Evolutionary conservation across 2,888 invertebrate species (phyloP).

Genomic region (Pristionchus mayeri): DNA sequence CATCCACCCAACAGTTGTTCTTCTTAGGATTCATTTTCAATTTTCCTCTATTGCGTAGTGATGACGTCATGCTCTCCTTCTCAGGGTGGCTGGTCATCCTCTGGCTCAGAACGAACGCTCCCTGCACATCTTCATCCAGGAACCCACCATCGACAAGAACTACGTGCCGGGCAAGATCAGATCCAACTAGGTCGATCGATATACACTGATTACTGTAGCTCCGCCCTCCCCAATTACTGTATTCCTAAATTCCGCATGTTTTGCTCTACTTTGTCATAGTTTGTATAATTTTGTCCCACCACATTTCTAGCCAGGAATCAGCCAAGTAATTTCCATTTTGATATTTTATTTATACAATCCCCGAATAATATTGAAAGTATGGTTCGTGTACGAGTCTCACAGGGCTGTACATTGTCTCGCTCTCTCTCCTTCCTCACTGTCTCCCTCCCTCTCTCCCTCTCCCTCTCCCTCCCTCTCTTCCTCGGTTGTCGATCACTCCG

Average conservation of each 20-base stretch:
- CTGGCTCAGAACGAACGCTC: slow-evolving; percentile 98
- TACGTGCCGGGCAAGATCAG: slow-evolving; percentile 87
- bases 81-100: slow-evolving; percentile 94
- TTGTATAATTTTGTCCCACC: not conserved
- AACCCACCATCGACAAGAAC: slow-evolving; percentile 96
- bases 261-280: slow-evolving; percentile 24
- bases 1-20: no score
- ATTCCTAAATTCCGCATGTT: not conserved
- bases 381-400: slow-evolving; percentile 38
- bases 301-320: not conserved
- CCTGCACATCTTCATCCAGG: slow-evolving; percentile 99
- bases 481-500: slow-evolving; percentile 10
- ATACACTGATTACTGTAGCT: not conserved
- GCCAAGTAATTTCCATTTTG: not conserved
- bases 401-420: slow-evolving; percentile 34
- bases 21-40: no score
- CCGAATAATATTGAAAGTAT: not conserved
- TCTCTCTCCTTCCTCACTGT: not conserved
- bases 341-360: not conserved
- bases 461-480: not conserved
- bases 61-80: not conserved
- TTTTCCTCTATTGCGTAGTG: not conserved
- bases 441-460: not conserved
- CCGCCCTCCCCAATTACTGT: not conserved
- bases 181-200: slow-evolving; percentile 56